phyloP scores from a whole-genome alignment of 1,140 invertebrate genomes.

The Proctacanthus coquilletti region DNA sequence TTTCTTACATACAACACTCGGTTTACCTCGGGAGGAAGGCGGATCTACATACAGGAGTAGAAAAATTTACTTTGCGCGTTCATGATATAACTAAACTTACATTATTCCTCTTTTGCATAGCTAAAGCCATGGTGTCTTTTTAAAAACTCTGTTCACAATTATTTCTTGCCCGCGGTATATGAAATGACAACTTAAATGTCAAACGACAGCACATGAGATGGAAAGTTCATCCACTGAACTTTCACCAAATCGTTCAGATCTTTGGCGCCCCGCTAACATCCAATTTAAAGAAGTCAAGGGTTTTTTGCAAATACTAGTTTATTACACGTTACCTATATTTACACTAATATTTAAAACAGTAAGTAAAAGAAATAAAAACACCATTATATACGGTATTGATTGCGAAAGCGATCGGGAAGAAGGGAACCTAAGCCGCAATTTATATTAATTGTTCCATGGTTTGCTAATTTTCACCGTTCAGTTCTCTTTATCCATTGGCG shows the following conservation, averaged over 20 bases:
- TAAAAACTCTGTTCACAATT: not conserved
- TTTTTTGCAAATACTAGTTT: too few relatives aligned
- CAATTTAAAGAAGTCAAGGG: not conserved
- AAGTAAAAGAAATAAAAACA: too few relatives aligned
- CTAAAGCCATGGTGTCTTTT: slow-evolving; percentile 37
- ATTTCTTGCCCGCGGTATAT: not conserved
- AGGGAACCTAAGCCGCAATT: too few relatives aligned
- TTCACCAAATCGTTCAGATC: not conserved
- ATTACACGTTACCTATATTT: too few relatives aligned
- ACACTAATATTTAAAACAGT: too few relatives aligned
- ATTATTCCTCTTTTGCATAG: slow-evolving; percentile 42
- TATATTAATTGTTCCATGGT: too few relatives aligned
- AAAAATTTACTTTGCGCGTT: not conserved
- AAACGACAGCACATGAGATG: not conserved
- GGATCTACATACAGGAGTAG: slow-evolving; percentile 45
- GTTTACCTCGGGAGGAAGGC: slow-evolving; percentile 97
- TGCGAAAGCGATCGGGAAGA: too few relatives aligned
- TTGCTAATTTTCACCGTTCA: too few relatives aligned
- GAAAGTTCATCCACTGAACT: not conserved
- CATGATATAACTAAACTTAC: slow-evolving; percentile 26
- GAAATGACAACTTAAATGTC: not conserved
- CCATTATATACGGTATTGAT: too few relatives aligned
- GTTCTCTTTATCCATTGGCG: too few relatives aligned
- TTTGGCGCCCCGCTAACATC: not conserved
- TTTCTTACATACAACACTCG: slow-evolving; percentile 94